phyloP scores from a whole-genome alignment of 1,140 invertebrate genomes.

The Bombus sylvicola region DNA sequence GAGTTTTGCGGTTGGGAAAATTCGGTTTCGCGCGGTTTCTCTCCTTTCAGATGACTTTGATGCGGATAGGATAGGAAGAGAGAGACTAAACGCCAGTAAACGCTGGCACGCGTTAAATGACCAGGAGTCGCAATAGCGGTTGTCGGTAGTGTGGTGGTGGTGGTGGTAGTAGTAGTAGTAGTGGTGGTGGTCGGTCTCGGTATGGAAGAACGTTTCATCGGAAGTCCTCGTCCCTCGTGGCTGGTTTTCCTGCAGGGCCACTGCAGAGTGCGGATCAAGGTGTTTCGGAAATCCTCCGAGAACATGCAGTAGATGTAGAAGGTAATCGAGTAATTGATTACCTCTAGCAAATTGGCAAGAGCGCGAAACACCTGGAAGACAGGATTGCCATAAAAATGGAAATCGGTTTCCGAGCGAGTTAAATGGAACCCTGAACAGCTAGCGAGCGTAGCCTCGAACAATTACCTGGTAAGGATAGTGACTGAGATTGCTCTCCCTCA shows the following conservation, averaged over 20 bases:
- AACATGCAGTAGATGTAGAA: conserved; percentile 92
- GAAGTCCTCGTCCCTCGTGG: conserved; percentile 54
- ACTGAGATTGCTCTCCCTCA: conserved; percentile 85
- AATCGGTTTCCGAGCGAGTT: not conserved
- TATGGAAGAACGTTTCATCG: conserved; percentile 70
- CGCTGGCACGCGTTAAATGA: conserved; percentile 69
- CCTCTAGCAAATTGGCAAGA: conserved; percentile 88
- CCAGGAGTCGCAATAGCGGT: conserved; percentile 71
- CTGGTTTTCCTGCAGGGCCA: conserved; percentile 82
- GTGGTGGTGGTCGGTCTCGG: conserved; percentile 64
- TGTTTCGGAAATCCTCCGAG: conserved; percentile 89
- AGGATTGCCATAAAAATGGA: not conserved
- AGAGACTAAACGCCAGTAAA: conserved; percentile 50
- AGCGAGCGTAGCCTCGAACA: not conserved
- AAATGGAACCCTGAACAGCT: not conserved
- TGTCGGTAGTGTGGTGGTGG: conserved; percentile 65
- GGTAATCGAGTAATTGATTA: conserved; percentile 90
- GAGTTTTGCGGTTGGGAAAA: not conserved
- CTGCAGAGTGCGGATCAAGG: conserved; percentile 86
- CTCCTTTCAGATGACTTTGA: not conserved
- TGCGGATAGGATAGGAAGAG: not conserved
- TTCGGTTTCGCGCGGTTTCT: not conserved
- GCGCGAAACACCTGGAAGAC: conserved; percentile 88
- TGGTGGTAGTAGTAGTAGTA: conserved; percentile 67
- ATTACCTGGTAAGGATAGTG: conserved; percentile 86